phyloP scores from a whole-genome alignment of 2,888 invertebrate genomes.

The Dicyrtoma fusca region DNA sequence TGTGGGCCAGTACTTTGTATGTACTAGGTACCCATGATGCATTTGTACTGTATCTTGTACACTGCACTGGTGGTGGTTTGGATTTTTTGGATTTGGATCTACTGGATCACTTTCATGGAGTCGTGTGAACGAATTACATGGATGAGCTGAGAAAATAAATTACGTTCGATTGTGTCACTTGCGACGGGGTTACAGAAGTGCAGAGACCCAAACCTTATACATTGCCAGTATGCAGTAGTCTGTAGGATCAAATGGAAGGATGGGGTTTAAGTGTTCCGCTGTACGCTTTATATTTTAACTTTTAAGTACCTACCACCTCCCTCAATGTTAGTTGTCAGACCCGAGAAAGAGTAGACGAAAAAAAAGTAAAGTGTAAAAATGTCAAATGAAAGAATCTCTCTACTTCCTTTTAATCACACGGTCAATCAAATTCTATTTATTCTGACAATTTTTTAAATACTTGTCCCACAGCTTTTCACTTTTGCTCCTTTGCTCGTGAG shows the following conservation, averaged over 20 bases:
- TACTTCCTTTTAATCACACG: conserved; percentile 18
- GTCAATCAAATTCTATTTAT: conserved; percentile 28
- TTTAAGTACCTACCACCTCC: no score
- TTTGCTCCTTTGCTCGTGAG: no score
- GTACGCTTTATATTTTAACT: no score
- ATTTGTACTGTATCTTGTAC: no score
- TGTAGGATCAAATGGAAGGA: background rate
- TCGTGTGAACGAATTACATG: conserved; percentile 26
- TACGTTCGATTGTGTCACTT: background rate
- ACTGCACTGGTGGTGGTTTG: background rate
- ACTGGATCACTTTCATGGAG: background rate
- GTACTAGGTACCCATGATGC: no score
- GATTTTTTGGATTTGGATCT: no score
- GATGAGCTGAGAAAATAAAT: conserved; percentile 25
- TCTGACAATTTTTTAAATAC: no score
- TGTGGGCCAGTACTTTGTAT: no score
- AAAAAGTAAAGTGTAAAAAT: conserved; percentile 10
- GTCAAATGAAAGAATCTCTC: conserved; percentile 16
- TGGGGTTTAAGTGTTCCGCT: background rate
- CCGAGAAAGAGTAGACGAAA: background rate
- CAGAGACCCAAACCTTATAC: no score
- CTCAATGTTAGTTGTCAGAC: no score
- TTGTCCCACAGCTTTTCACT: no score
- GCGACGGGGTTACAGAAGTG: background rate
- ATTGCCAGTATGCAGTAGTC: background rate